These are phyloP conservation scores for Melikaiella ostensackeni DNA, from an alignment of 2,888 invertebrate species.

Conservation along the genomic window DNA sequence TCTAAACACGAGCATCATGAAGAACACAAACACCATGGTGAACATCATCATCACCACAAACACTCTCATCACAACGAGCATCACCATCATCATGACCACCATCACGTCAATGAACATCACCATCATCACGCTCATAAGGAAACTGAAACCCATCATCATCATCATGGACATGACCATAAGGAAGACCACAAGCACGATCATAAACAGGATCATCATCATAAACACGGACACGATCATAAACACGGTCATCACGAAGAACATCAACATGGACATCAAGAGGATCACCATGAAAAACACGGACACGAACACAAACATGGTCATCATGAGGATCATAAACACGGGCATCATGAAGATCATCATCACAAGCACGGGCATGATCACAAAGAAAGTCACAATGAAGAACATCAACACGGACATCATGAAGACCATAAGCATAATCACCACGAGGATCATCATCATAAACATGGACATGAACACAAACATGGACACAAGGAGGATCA, in stretches of 20 bases:
- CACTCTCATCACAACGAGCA: constrained; percentile 69
- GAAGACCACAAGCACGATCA: constrained; percentile 68
- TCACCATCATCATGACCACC: constrained; percentile 70
- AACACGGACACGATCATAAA: constrained; percentile 66
- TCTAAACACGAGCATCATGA: constrained; percentile 67
- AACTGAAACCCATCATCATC: constrained; percentile 68
- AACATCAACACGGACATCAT: constrained; percentile 57
- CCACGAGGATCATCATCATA: constrained; percentile 59
- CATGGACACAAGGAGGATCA: constrained; percentile 63
- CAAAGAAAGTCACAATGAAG: constrained; percentile 41
- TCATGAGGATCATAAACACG: constrained; percentile 61
- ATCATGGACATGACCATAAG: constrained; percentile 69
- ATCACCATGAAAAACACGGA: constrained; percentile 60
- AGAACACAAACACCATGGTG: constrained; percentile 65
- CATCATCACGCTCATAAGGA: constrained; percentile 70
- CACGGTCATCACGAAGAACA: constrained; percentile 61
- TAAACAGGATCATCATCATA: constrained; percentile 66
- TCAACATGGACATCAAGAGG: constrained; percentile 57
- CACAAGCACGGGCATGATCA: constrained; percentile 60
- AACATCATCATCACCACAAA: constrained; percentile 69
- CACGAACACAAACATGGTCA: constrained; percentile 60
- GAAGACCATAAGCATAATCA: constrained; percentile 63
- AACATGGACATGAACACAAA: constrained; percentile 62
- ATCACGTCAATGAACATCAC: constrained; percentile 69
- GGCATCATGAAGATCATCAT: constrained; percentile 61